Base-by-base conservation (phyloP, 2,888 invertebrate species). In the Zelleria hepariella region DNA sequence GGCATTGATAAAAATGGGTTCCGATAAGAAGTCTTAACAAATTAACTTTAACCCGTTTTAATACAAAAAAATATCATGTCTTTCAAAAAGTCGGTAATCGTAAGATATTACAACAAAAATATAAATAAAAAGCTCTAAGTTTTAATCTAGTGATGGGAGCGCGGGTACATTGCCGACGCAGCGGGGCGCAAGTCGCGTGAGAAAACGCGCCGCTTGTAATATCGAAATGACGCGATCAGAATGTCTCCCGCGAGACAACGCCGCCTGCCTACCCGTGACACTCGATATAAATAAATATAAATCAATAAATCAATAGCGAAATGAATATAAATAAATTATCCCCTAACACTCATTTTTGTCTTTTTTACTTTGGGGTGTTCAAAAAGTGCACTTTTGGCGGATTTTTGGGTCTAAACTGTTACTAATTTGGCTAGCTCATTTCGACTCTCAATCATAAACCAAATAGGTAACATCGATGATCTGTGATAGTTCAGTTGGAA, bases 201-300 rank as follows among this genome's bases (percentile, higher is more conserved):
- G 84, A 86, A 83, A 75, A 77, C 74, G 75, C 72, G 75, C 72
- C 73, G 79, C 71, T 82, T 80, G n/a, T 23, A 49, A 58, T 78
- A 81, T 80, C 75, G 80, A 72, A 77, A 77, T 77, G 71, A 74
- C 73, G 67, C 68, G 66, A 66, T 70, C 68, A 66, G 67, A 59
- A 62, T 60, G 61, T 58, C 63, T 72, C 80, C 76, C 78, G 27
- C 53, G 79, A 72, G 82, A 77, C 62, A 52, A 52, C 59, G 69
- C 72, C 70, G 73, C 64, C 67, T 70, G 71, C 68, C 64, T 70
- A 61, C 69, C 62, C 67, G 69, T 68, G 53, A 53, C 24, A n/a
- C 21, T 53, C 24, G 51, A 51, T 15, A 23, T 2, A 42, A 42
- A 42, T 42, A 2, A 42, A 47, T 58, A 58, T 58, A 47, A 58